phyloP scores from a whole-genome alignment of 2,797 vertebrate genomes.

The Geotrypetes seraphini region DNA sequence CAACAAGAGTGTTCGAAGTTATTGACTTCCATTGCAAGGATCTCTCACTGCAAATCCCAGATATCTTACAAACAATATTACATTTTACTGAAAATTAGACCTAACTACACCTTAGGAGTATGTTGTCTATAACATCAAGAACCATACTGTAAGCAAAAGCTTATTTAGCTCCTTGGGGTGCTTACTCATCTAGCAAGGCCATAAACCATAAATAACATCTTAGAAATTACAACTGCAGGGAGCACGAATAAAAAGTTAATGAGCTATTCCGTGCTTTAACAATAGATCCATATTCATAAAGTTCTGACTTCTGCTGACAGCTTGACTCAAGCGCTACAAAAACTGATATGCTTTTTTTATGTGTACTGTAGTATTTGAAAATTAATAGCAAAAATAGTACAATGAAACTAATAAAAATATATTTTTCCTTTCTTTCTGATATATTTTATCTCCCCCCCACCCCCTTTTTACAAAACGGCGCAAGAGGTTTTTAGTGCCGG shows the following conservation, averaged over 20 bases:
- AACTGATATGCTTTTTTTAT: no score
- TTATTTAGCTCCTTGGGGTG: conserved; percentile 4
- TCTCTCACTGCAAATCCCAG: not conserved
- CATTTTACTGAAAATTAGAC: conserved; percentile 4
- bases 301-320: not conserved
- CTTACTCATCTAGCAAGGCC: not conserved
- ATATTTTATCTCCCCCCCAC: no score
- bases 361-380: no score
- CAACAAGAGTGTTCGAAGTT: no score
- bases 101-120: conserved; percentile 8
- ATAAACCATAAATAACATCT: not conserved
- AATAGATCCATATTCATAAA: not conserved
- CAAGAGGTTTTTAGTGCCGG: no score
- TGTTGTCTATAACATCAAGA: conserved; percentile 3
- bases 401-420: no score
- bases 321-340: no score
- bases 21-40: no score
- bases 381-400: no score
- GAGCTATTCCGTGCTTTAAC: conserved; percentile 2
- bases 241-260: not conserved
- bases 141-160: not conserved
- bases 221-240: conserved; percentile 1
- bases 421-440: no score
- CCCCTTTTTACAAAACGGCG: no score
- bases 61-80: conserved; percentile 9